Evolutionary conservation across 2,113 vertebrate genomes (phyloP).

Genomic region (Python bivittatus): DNA sequence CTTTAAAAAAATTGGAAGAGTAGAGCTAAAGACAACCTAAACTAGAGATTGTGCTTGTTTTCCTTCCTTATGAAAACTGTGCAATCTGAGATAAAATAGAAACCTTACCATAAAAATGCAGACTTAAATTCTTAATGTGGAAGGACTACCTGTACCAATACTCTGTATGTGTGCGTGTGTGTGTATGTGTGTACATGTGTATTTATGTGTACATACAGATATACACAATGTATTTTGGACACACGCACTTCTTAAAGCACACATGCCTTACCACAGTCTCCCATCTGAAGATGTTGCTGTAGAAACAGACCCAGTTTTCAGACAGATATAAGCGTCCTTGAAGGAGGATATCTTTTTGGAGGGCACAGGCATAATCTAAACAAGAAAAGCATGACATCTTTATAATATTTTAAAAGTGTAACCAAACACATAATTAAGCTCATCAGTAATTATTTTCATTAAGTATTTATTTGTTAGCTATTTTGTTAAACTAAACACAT

Average conservation of each 20-base stretch:
- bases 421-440: background rate
- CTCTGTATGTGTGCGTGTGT: too few relatives aligned
- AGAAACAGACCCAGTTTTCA: constrained; percentile 92
- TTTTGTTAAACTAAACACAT: background rate
- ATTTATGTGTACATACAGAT: background rate
- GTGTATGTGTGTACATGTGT: background rate
- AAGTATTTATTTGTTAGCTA: background rate
- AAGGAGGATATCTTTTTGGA: constrained; percentile 92
- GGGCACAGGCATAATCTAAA: constrained; percentile 89
- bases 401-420: constrained; percentile 16
- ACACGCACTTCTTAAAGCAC: constrained; percentile 28
- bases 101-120: background rate
- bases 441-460: background rate
- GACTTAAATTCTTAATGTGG: background rate
- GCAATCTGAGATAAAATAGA: background rate
- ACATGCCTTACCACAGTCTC: constrained; percentile 83
- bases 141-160: background rate
- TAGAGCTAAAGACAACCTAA: background rate
- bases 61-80: background rate
- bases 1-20: background rate
- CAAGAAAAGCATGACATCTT: constrained; percentile 41
- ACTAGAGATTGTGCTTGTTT: too few relatives aligned
- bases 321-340: constrained; percentile 92
- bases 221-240: background rate
- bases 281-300: constrained; percentile 93